A percentile compares a stretch with the other conserved stretches of the same genome.
phyloP scores from a whole-genome alignment of 2,888 invertebrate genomes.

The Omphaloscelis lunosa region DNA sequence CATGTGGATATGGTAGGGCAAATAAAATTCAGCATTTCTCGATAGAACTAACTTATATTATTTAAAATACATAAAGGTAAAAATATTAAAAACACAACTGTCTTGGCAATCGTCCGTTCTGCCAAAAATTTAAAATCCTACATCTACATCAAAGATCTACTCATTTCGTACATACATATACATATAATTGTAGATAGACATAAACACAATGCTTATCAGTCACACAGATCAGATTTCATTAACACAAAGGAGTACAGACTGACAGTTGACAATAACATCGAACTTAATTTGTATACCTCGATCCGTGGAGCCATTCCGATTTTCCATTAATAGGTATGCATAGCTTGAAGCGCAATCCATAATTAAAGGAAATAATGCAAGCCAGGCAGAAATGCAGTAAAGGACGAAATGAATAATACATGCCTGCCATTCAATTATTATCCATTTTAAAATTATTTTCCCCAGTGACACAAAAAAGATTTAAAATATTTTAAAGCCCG shows the following conservation, averaged over 20 bases:
- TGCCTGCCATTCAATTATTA: conserved; percentile 4
- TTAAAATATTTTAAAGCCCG: neutral
- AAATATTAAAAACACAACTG: no score
- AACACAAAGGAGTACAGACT: neutral
- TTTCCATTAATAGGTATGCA: neutral
- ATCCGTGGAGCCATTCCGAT: neutral
- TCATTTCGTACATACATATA: neutral
- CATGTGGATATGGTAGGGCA: no score
- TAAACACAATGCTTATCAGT: conserved; percentile 11
- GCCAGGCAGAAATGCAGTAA: conserved; percentile 20
- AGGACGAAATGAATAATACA: conserved; percentile 26
- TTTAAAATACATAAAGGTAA: no score
- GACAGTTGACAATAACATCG: neutral
- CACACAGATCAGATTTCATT: neutral
- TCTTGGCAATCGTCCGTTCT: no score
- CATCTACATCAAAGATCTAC: no score
- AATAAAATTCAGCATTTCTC: no score
- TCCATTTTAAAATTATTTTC: conserved; percentile 26
- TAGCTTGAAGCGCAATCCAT: conserved; percentile 15
- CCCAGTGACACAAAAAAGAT: neutral
- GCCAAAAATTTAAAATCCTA: no score
- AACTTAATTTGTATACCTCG: neutral
- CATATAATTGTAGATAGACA: neutral
- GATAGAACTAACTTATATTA: no score
- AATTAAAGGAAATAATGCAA: conserved; percentile 32